Evolutionary conservation across 2,113 vertebrate genomes (phyloP), one percentile per base, ranked within the genome.

Genomic region (Hippocampus mohnikei): DNA sequence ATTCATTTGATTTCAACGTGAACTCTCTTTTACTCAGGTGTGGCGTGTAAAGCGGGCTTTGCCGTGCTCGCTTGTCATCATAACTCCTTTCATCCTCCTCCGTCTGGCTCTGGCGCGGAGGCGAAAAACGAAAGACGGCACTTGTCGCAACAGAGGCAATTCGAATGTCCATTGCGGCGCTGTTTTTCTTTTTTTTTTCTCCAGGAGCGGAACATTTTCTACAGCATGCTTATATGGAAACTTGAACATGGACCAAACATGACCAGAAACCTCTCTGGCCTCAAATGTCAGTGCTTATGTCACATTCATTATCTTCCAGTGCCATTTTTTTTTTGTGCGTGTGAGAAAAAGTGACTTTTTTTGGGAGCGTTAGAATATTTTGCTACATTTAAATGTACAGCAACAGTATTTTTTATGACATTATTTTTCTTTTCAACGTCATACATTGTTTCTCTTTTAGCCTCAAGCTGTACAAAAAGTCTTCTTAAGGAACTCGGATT

Each of bases 11-110:
- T 74, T 84, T 84, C 46, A 76, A 69, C 76, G 69, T 76, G 60
- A 87, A 82, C 83, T 87, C 83, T 88, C 82, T 88, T 37, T 85
- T 77, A 84, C 88, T 91, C 89, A 90, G 88, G 89, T 88, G 85
- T 83, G 84, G 81, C 86, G 82, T 84, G 82, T 81, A 71, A 79
- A 60, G 63, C 77, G 74, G 79, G 84, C 75, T 81, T 73, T 74
- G 70, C 73, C 81, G 78, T 68, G 72, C 12, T 23, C 70, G 53
- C 70, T 76, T 50, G 25, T 78, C 70, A 72, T 75, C 69, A 78
- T 80, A 74, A 74, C 72, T 69, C 60, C 61, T 76, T 11, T 77
- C 67, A 71, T 86, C 78, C 71, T 78, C 69, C 40, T 64, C 64
- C 23, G 64, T 55, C 52, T 55, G 52, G 52, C n/a, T n/a, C 20